phyloP scores from a whole-genome alignment of 2,888 invertebrate genomes.

The Troglohyphantes excavatus region DNA sequence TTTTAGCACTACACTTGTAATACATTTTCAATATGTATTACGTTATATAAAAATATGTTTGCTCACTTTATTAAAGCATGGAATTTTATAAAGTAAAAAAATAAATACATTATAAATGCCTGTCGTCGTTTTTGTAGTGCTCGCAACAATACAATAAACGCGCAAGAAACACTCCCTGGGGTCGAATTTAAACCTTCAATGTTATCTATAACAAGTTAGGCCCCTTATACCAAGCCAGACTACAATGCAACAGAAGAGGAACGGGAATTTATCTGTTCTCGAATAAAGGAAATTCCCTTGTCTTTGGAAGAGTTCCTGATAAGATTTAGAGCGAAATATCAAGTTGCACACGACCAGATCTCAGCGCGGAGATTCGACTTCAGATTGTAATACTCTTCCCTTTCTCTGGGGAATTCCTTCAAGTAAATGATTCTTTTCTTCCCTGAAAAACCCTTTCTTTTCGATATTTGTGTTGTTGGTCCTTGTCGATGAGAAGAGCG shows the following conservation, averaged over 20 bases:
- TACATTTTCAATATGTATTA: no score
- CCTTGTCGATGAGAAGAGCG: not conserved
- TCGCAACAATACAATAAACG: no score
- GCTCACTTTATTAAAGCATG: no score
- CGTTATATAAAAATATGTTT: no score
- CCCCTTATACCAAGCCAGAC: not conserved
- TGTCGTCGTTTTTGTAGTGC: no score
- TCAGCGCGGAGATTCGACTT: not conserved
- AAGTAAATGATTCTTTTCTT: conserved; percentile 1
- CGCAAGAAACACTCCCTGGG: no score
- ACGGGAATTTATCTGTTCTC: not conserved
- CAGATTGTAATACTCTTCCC: conserved; percentile 27
- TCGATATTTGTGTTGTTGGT: not conserved
- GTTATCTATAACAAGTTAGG: not conserved
- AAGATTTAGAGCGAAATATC: conserved; percentile 33
- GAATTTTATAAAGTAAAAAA: no score
- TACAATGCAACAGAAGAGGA: not conserved
- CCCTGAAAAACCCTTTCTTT: not conserved
- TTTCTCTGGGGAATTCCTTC: conserved; percentile 6
- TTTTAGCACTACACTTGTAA: no score
- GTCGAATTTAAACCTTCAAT: not conserved
- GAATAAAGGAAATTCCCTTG: not conserved
- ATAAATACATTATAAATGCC: no score
- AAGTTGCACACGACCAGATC: not conserved
- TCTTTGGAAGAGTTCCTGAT: conserved; percentile 2